Conservation (phyloP, 2,888 invertebrate genomes). For the Aphodius sticticus region DNA sequence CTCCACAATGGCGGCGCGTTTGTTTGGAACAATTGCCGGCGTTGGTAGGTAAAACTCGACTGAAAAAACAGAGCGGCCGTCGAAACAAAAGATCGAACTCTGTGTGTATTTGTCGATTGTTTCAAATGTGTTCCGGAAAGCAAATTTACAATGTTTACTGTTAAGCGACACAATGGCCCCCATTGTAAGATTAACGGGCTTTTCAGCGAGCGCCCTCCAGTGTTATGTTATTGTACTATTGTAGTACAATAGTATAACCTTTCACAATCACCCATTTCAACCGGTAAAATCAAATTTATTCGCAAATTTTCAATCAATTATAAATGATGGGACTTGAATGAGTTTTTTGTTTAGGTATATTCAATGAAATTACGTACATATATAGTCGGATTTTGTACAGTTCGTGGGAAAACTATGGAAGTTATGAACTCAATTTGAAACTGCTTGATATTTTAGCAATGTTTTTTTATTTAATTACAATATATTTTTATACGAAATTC, state of each 20-base stretch:
- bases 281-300: background rate
- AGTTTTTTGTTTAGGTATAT: too few relatives aligned
- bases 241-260: background rate
- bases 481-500: too few relatives aligned
- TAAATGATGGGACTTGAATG: background rate
- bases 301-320: background rate
- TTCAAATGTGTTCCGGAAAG: conserved; percentile 4
- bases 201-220: background rate
- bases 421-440: too few relatives aligned
- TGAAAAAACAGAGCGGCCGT: background rate
- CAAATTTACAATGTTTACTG: background rate
- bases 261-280: background rate
- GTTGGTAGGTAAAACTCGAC: background rate
- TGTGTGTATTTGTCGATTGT: background rate
- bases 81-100: background rate
- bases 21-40: background rate
- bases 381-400: too few relatives aligned
- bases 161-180: background rate
- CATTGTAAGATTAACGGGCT: background rate
- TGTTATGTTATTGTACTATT: background rate
- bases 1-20: background rate
- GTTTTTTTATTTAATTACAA: too few relatives aligned
- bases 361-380: too few relatives aligned
- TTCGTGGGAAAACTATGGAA: too few relatives aligned
- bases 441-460: too few relatives aligned